These are phyloP conservation scores for Pollachius pollachius DNA, from an alignment of 2,113 vertebrate genomes.

Conservation along the genomic window DNA sequence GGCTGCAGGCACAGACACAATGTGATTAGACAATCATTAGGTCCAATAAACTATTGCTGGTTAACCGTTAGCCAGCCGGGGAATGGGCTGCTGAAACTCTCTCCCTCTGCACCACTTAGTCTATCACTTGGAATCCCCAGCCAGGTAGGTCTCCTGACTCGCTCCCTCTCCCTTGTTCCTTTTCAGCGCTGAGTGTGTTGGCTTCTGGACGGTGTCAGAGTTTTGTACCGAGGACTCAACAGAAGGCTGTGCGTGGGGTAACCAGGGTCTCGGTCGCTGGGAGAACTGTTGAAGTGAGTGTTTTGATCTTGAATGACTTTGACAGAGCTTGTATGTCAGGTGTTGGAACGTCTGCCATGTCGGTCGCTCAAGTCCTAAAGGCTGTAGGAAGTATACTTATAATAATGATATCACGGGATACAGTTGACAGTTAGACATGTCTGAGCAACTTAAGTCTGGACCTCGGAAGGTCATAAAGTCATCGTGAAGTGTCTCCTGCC, in stretches of 20 bases:
- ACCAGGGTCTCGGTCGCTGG: not conserved
- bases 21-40: constrained; percentile 76
- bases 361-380: not conserved
- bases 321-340: constrained; percentile 30
- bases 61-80: constrained; percentile 65
- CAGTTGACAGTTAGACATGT: not conserved
- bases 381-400: not conserved
- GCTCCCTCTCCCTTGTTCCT: not conserved
- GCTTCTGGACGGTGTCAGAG: not conserved
- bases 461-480: constrained; percentile 19
- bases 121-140: constrained; percentile 11
- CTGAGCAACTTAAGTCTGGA: not conserved
- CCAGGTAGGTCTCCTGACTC: constrained; percentile 53
- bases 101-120: too few species aligned
- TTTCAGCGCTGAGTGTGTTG: not conserved
- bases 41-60: constrained; percentile 70
- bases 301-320: constrained; percentile 67
- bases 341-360: not conserved
- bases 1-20: constrained; percentile 31
- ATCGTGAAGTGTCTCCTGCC: not conserved
- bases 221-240: not conserved
- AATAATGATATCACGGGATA: not conserved
- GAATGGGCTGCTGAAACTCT: constrained; percentile 33
- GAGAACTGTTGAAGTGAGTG: not conserved
- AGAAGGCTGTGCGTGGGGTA: not conserved